Evolutionary conservation across 1,140 invertebrate species (phyloP).

Genomic region (Nylanderia fulva): DNA sequence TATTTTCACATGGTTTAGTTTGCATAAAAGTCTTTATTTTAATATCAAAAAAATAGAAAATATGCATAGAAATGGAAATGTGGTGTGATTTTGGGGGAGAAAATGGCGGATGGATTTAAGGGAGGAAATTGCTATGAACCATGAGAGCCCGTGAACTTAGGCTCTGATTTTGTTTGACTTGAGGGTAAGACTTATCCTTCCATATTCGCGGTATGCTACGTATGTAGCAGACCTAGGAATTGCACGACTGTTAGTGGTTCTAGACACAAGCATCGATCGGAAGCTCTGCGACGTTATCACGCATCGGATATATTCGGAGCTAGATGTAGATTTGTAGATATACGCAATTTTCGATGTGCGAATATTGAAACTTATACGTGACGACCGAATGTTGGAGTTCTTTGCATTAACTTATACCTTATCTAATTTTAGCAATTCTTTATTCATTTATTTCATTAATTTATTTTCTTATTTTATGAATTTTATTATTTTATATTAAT

Average conservation of each 20-base stretch:
- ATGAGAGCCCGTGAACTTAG: neutral
- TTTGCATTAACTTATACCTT: neutral
- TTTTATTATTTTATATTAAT: too few species aligned
- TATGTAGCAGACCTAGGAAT: conserved; percentile 8
- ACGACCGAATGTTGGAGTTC: neutral
- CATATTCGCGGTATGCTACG: neutral
- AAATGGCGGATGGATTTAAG: neutral
- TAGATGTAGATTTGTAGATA: neutral
- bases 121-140: neutral
- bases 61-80: too few species aligned
- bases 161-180: neutral
- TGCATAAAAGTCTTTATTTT: too few species aligned
- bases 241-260: conserved; percentile 1
- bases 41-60: too few species aligned
- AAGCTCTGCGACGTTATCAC: conserved; percentile 33
- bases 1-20: too few species aligned
- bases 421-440: too few species aligned
- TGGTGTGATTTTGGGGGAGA: too few species aligned
- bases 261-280: conserved; percentile 28
- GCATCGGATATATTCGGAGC: neutral
- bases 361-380: too few species aligned
- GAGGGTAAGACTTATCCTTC: neutral
- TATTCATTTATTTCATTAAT: too few species aligned
- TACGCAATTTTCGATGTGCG: conserved; percentile 25
- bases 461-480: too few species aligned